Evolutionary conservation across 2,113 vertebrate species (phyloP).

Genomic region (Gymnarchus niloticus): DNA sequence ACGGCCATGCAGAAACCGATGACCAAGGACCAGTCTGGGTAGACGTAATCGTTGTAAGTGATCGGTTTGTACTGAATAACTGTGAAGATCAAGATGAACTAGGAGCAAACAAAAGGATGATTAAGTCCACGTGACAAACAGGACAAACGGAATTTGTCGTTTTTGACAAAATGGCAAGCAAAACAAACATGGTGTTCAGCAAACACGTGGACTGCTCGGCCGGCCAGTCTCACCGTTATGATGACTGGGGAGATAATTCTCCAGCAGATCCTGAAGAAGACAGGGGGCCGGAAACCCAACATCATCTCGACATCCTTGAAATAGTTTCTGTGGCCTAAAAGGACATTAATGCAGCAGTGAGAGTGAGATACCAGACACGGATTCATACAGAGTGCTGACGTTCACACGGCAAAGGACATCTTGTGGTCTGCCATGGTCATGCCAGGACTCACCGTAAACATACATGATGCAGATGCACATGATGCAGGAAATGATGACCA

Average conservation of each 20-base stretch:
- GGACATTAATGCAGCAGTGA: no score
- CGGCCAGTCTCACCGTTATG: slow-evolving; percentile 76
- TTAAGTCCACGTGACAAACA: neutral
- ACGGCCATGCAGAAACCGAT: slow-evolving; percentile 90
- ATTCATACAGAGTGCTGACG: neutral
- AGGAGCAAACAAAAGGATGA: neutral
- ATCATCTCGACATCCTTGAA: slow-evolving; percentile 99
- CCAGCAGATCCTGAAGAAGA: slow-evolving; percentile 99
- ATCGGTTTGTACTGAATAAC: slow-evolving; percentile 97
- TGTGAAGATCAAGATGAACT: slow-evolving; percentile 97
- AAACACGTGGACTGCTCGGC: neutral
- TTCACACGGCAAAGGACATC: neutral
- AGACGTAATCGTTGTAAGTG: slow-evolving; percentile 87
- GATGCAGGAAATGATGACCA: slow-evolving; percentile 96
- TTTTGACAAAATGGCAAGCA: neutral
- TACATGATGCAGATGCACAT: slow-evolving; percentile 97
- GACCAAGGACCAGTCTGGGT: slow-evolving; percentile 83
- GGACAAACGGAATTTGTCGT: neutral
- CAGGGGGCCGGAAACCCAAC: slow-evolving; percentile 90
- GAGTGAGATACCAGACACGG: neutral
- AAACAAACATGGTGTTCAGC: no score
- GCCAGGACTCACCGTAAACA: slow-evolving; percentile 85
- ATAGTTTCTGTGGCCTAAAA: slow-evolving; percentile 83
- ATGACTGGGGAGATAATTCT: slow-evolving; percentile 90
- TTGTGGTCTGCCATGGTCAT: no score